Base-by-base conservation (phyloP, 2,888 invertebrate genomes). In the Terebella lapidaria region DNA sequence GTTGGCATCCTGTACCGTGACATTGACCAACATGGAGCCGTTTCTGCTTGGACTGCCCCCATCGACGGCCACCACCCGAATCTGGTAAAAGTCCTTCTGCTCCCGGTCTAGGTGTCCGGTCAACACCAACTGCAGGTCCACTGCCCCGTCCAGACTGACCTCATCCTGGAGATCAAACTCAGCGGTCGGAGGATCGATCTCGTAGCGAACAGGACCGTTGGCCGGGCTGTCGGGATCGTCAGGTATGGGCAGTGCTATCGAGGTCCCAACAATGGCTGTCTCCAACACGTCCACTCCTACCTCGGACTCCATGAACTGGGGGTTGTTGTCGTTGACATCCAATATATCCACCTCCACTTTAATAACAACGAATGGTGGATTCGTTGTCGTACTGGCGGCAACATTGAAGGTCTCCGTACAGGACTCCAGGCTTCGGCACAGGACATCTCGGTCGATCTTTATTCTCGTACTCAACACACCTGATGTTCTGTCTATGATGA, bases 301-400 rank as follows among this genome's bases (percentile, higher is more conserved):
- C 27, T 59, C 52, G 2, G 35, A 22, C 18, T 60, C 58, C n/a
- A 62, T 47, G 52, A 68, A 69, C 28, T 46, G 20, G 15, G 69
- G 69, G 55, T 46, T 47, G 62, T 68, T 64, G 58, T 69, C 69
- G 53, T 69, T 69, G 58, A 59, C 60, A 54, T 69, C 69, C 2
- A 59, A 2, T 22, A 69, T 53, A 3, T 57, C 56, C 30, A 69
- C 57, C n/a, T 24, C 54, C 10, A 66, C 61, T 26, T 60, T 57
- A 30, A 69, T 61, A 29, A 65, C 58, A 20, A 52, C 46, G 54
- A 66, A 62, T 49, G 58, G 57, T n/a, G n/a, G n/a, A n/a, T n/a
- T n/a, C 51, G 54, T 46, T 18, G 29, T 51, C 3, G 65, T 65
- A 18, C 56, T 47, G 5, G 64, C 62, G 15, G 58, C 61, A 2